Base-by-base conservation (phyloP, 2,888 invertebrate species). In the Pristionchus maxplancki region DNA sequence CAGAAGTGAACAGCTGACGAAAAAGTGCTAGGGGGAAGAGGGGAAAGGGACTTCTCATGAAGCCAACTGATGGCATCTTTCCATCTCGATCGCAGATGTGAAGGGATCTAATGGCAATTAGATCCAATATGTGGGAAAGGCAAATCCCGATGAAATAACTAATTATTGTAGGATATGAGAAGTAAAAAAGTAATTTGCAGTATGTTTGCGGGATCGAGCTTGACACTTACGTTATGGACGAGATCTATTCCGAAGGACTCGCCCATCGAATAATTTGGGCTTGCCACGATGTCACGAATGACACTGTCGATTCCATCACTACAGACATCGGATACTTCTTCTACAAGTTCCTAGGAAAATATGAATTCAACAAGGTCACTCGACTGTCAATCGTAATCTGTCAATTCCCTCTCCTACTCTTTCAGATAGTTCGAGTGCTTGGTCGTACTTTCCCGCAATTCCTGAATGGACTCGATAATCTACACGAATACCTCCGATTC, bases 391-490 rank as follows among this genome's bases (percentile, higher is more conserved):
- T 28, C 6, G 17, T 34, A 71, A 71, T 71, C 71, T 67, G 31
- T 34, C 31, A 67, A 34, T 34, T 67, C 67, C 13, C 11, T 67
- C 24, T 1, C 11, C 31, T 67, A 11, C 78, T 44, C 88, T 89
- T 89, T 87, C 86, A 92, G 92, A 91, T 92, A 83, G 89, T 94
- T n/a, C 90, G 93, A 40, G 94, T 94, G 40, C 91, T 94, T 37
- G 94, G 94, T 15, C 93, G 94, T 17, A 93, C 92, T n/a, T 93
- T 94, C 83, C 91, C 93, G 37, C 92, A 94, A 89, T 94, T 94
- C 89, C 90, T 94, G 64, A 94, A 93, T 88, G 94, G 94, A 71
- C 89, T 94, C 85, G 94, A 94, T 90, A 94, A 94, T 89, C 90
- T 94, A 83, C 93, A 93, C 90, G 93, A 93, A 90, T 89, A 95